Evolutionary conservation across 2,797 vertebrate species (phyloP), one percentile per base, ranked within the genome.

Genomic region (Glossophaga mutica): DNA sequence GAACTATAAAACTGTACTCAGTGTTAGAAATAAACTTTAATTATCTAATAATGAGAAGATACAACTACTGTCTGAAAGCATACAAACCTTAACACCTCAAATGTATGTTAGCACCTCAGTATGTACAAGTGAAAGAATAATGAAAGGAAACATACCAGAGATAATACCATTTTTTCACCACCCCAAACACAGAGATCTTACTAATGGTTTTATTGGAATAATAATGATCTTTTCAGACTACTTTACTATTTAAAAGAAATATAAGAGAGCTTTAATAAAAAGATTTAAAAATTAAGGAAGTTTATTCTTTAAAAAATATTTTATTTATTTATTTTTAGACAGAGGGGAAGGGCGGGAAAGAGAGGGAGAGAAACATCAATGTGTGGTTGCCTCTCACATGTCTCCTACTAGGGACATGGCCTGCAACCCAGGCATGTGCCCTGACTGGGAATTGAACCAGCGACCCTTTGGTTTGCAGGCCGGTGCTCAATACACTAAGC

Each of bases 271-370:
- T 90, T 50, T 87, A 86, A 42, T 76, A 39, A 94, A 90, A 94
- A 88, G 29, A 89, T n/a, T 87, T 74, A 87, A 86, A 73, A 90
- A 81, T 26, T 48, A 55, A 77, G 10, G 21, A 55, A 79, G 14
- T 79, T 79, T 79, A 37, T 88, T 67, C 90, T 65, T 3, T 70
- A 70, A 93, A n/a, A 96, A 94, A 79, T 90, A 70, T 92, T 87
- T 77, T 87, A 97, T 39, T 39, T 39, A 39, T 39, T 39, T 39
- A 39, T 39, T 39, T 39, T 39, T 39, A 39, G 39, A 39, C 39
- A 39, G 39, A 39, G 6, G 39, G 39, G 39, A 39, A 39, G 39
- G 39, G 39, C 6, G 39, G 39, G 39, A 39, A 39, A 39, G 39
- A 39, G 39, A 39, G 39, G 39, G 39, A 39, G 39, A 39, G 39